A percentile compares a stretch with the other conserved stretches of the same genome.
Conservation (phyloP, 2,888 invertebrate species). For the Diploptera punctata region DNA sequence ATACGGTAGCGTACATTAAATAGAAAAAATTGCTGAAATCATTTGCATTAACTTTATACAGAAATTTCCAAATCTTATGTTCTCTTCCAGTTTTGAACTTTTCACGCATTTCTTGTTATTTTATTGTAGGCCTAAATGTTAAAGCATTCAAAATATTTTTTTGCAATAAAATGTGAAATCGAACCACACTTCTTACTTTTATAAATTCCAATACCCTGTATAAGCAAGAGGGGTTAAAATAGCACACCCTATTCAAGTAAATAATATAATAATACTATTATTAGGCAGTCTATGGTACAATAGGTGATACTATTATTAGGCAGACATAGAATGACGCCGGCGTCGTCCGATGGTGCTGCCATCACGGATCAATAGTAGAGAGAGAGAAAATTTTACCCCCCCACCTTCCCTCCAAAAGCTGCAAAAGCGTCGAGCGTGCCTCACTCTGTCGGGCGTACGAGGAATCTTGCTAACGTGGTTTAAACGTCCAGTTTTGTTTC, state of each 20-base stretch:
- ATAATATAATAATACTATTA: not conserved
- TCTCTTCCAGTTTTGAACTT: too few relatives aligned
- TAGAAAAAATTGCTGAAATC: too few relatives aligned
- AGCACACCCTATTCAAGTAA: not conserved
- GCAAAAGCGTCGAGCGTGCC: conserved; percentile 19
- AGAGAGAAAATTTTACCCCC: conserved; percentile 29
- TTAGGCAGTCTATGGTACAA: not conserved
- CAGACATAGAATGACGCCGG: conserved; percentile 7
- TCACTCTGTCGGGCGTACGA: conserved; percentile 11
- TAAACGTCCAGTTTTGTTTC: too few relatives aligned
- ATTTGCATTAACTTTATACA: too few relatives aligned
- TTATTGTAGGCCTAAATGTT: too few relatives aligned
- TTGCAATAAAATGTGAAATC: not conserved
- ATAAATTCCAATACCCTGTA: not conserved
- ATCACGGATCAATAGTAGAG: conserved; percentile 26
- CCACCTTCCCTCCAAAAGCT: too few relatives aligned
- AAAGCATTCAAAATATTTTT: not conserved
- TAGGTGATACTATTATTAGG: conserved; percentile 19
- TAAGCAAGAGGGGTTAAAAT: not conserved
- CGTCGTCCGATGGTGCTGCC: conserved; percentile 27
- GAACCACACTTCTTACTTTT: not conserved
- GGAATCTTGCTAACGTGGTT: conserved; percentile 16
- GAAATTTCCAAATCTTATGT: too few relatives aligned
- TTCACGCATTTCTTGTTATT: too few relatives aligned
- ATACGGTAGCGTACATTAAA: too few relatives aligned